Percentiles rank a stretch among this genome's conserved stretches.
Conservation (phyloP, 2,797 vertebrate genomes). For the Cuniculus paca region DNA sequence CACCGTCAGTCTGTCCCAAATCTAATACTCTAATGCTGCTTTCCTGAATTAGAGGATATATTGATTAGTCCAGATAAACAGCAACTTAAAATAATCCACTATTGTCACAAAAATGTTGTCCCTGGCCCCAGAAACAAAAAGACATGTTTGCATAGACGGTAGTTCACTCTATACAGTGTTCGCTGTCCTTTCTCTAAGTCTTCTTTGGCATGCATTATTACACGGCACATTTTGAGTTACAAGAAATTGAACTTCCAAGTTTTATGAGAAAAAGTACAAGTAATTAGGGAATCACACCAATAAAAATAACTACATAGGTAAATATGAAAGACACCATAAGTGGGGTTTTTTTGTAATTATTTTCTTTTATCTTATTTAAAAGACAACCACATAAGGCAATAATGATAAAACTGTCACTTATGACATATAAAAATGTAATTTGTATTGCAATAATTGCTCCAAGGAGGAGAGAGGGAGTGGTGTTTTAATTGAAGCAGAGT, state of each 20-base stretch:
- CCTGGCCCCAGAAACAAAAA: not conserved
- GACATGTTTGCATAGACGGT: not conserved
- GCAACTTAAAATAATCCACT: not conserved
- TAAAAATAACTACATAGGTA: not conserved
- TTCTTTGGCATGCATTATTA: not conserved
- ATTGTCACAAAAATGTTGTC: not conserved
- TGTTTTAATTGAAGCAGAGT: constrained; percentile 18
- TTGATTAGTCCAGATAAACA: not conserved
- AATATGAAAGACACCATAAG: constrained; percentile 25
- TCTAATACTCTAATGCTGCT: not conserved
- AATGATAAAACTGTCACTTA: constrained; percentile 21
- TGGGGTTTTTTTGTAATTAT: not conserved
- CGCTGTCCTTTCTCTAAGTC: not conserved
- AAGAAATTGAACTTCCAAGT: not conserved
- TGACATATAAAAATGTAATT: constrained; percentile 49
- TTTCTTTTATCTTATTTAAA: constrained; percentile 54
- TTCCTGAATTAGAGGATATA: not conserved
- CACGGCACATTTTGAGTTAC: not conserved
- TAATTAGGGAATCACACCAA: not conserved
- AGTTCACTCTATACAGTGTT: not conserved
- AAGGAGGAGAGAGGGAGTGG: not conserved
- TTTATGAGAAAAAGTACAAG: not conserved
- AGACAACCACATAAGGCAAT: constrained; percentile 16
- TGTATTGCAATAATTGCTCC: not conserved
- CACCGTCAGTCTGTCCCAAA: not conserved